Evolutionary conservation across 1,140 invertebrate genomes (phyloP).

Genomic region (Amphibalanus amphitrite): DNA sequence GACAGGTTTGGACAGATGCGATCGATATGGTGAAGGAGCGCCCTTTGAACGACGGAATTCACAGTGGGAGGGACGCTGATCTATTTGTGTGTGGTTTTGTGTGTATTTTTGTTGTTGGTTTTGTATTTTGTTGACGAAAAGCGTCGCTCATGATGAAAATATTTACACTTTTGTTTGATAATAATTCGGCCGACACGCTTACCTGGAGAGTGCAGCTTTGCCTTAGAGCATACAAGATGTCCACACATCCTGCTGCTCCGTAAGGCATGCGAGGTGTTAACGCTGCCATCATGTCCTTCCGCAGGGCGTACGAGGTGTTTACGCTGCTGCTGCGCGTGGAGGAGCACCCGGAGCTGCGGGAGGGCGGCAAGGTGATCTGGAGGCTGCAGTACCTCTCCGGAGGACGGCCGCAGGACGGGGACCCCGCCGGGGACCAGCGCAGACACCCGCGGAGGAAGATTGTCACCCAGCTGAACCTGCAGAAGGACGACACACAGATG

Average conservation of each 20-base stretch:
- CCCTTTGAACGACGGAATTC: too few relatives aligned
- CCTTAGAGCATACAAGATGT: too few relatives aligned
- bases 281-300: conserved; percentile 12
- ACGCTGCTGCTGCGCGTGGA: conserved; percentile 71
- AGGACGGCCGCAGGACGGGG: conserved; percentile 26
- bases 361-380: conserved; percentile 64
- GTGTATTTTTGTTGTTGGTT: too few relatives aligned
- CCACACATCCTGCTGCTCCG: background rate
- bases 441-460: conserved; percentile 40
- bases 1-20: too few relatives aligned
- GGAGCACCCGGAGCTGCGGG: conserved; percentile 55
- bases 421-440: conserved; percentile 27
- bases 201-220: too few relatives aligned
- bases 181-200: too few relatives aligned
- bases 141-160: too few relatives aligned
- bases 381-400: conserved; percentile 47
- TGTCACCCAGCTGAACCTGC: conserved; percentile 66
- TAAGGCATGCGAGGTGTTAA: conserved; percentile 28
- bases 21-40: too few relatives aligned
- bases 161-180: too few relatives aligned
- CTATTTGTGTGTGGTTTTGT: too few relatives aligned
- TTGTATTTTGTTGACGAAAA: too few relatives aligned
- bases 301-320: conserved; percentile 60
- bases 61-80: too few relatives aligned
- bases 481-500: conserved; percentile 85